A percentile compares a stretch with the other conserved stretches of the same genome.
phyloP scores from a whole-genome alignment of 2,113 vertebrate genomes.

The Chascanopsetta lugubris region DNA sequence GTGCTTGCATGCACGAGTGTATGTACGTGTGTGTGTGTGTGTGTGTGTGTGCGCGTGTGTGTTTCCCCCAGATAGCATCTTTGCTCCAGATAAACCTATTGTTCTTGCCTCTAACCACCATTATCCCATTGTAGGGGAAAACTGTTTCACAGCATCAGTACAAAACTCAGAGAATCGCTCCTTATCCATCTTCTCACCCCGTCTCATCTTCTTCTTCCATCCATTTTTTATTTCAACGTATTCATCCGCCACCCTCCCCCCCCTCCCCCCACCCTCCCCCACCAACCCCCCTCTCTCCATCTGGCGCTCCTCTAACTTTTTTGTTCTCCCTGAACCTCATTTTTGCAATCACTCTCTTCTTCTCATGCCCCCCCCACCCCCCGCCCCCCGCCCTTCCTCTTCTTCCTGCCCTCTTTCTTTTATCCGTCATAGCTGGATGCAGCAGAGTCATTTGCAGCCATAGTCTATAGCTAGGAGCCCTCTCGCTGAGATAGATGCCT shows the following conservation, averaged over 20 bases:
- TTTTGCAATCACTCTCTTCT: slow-evolving; percentile 54
- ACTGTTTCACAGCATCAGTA: slow-evolving; percentile 48
- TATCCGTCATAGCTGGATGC: slow-evolving; percentile 64
- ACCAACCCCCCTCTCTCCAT: slow-evolving; percentile 62
- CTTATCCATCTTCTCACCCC: slow-evolving; percentile 50
- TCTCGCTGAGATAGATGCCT: slow-evolving; percentile 74
- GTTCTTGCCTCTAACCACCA: slow-evolving; percentile 66
- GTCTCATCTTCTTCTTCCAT: slow-evolving; percentile 39
- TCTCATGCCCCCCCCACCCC: slow-evolving; percentile 13
- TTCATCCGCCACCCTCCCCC: slow-evolving; percentile 51
- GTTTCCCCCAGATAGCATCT: slow-evolving; percentile 55
- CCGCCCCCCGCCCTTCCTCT: slow-evolving; percentile 20
- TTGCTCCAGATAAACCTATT: slow-evolving; percentile 63
- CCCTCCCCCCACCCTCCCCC: too few species aligned
- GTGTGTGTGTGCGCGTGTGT: slow-evolving; percentile 24
- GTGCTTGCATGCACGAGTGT: slow-evolving; percentile 31
- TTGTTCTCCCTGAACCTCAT: slow-evolving; percentile 47
- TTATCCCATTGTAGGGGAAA: slow-evolving; percentile 48
- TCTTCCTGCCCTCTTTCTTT: slow-evolving; percentile 57
- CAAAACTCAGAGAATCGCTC: slow-evolving; percentile 57
- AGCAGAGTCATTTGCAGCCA: slow-evolving; percentile 67
- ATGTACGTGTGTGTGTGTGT: slow-evolving; percentile 26
- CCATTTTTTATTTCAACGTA: slow-evolving; percentile 50
- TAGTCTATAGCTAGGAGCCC: slow-evolving; percentile 74
- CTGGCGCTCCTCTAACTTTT: slow-evolving; percentile 63